Base-by-base conservation (phyloP, 2,797 vertebrate species). In the Peromyscus melanophrys region DNA sequence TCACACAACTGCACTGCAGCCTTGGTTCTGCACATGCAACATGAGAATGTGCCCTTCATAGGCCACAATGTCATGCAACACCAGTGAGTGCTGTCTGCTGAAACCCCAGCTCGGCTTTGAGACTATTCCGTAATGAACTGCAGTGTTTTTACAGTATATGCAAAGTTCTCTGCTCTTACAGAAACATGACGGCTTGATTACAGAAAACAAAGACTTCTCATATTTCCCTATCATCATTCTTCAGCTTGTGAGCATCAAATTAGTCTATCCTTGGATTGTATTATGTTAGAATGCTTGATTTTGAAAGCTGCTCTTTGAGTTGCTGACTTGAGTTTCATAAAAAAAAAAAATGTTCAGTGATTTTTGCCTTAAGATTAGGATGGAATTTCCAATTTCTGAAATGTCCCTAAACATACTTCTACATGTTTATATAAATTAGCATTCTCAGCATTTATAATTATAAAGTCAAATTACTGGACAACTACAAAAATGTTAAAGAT, bases 131-230 rank as follows among this genome's bases (percentile, higher is more conserved):
- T 69, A 86, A 86, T 52, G 63, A 69, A 69, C 63, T 2, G 4
- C 43, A 69, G 34, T 86, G 46, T 86, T 69, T 86, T 69, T 52
- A 69, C 13, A 69, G 46, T 67, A 52, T 52, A 73, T 59, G 86
- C 63, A 75, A 31, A 57, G n/a, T 31, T 23, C 59, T 59, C n/a
- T 75, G 71, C 49, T 75, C 69, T 31, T 75, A 73, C 83, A 49
- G 63, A 85, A 85, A 67, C 83, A 67, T 67, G 43, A 85, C 0
- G 82, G 61, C 40, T 67, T 52, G 83, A 86, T 52, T 52, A 69
- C 63, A 86, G 63, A 86, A 52, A 86, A 69, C 84, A 86, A 86
- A 86, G 83, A 52, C 84, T 17, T 69, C 25, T 69, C 84, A 69
- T 86, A 69, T 86, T 69, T 69, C 37, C 21, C 63, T 86, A 52